These are phyloP conservation scores for Australoheros scitulus DNA, from an alignment of 2,113 vertebrate genomes.

Conservation along the genomic window DNA sequence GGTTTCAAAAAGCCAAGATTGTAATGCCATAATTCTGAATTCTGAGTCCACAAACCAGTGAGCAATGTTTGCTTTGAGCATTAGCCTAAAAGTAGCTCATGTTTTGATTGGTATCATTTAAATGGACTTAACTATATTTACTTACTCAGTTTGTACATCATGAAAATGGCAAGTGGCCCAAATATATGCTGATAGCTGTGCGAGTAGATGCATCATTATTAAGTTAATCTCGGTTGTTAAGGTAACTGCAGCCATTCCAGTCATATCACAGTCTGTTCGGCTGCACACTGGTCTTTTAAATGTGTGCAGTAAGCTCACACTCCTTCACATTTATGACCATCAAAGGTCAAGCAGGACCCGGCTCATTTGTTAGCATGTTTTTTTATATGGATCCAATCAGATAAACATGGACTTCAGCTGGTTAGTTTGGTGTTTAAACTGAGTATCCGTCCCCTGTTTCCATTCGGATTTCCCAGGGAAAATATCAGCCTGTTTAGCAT, in stretches of 20 bases:
- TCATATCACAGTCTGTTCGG: slow-evolving; percentile 1
- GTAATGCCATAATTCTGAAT: too few relatives aligned
- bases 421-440: not conserved
- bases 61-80: too few relatives aligned
- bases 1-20: too few relatives aligned
- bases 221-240: not conserved
- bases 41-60: too few relatives aligned
- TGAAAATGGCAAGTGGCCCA: not conserved
- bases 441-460: not conserved
- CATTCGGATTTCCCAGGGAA: slow-evolving; percentile 15
- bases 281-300: slow-evolving; percentile 44
- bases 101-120: not conserved
- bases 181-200: not conserved
- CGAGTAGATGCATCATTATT: not conserved
- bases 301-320: not conserved
- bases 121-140: not conserved
- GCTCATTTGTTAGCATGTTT: not conserved
- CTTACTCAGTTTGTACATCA: not conserved
- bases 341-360: slow-evolving; percentile 46
- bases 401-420: not conserved
- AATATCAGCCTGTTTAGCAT: not conserved
- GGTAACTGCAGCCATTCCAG: not conserved
- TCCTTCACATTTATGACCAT: slow-evolving; percentile 51
- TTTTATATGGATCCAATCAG: slow-evolving; percentile 19
- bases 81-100: not conserved